phyloP scores from a whole-genome alignment of 2,113 vertebrate genomes.

The Herpetotheres cachinnans region DNA sequence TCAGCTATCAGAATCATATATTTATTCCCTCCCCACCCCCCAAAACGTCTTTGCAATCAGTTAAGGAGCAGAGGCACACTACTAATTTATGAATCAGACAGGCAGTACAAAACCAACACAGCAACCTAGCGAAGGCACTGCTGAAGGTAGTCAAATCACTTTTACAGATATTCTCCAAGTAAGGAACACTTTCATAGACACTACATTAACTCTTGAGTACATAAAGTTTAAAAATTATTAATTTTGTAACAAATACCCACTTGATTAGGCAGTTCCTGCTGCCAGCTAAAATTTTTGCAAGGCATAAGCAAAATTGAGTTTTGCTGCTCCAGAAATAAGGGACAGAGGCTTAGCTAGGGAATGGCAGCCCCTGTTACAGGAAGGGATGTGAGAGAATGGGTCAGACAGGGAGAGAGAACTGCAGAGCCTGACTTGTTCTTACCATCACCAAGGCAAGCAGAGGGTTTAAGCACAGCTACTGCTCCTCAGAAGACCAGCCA shows the following conservation, averaged over 20 bases:
- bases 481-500: not conserved
- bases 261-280: not conserved
- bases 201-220: not conserved
- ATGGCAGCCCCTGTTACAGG: not conserved
- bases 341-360: not conserved
- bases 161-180: not conserved
- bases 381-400: not conserved
- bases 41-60: not conserved
- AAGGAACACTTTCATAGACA: not conserved
- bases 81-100: not conserved
- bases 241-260: not conserved
- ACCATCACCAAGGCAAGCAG: not conserved
- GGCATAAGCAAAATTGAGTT: rapidly evolving
- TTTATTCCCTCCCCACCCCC: not conserved
- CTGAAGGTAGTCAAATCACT: not conserved
- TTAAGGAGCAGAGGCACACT: not conserved
- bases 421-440: not conserved
- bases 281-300: not conserved
- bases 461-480: not conserved
- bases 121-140: not conserved
- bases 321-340: not conserved
- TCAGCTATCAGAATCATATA: not conserved
- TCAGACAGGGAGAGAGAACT: not conserved
- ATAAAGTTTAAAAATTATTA: rapidly evolving
- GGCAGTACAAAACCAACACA: not conserved